A percentile compares a stretch with the other conserved stretches of the same genome.
These are phyloP conservation scores for Capitulum mitella DNA, from an alignment of 2,888 invertebrate genomes.

Conservation along the genomic window DNA sequence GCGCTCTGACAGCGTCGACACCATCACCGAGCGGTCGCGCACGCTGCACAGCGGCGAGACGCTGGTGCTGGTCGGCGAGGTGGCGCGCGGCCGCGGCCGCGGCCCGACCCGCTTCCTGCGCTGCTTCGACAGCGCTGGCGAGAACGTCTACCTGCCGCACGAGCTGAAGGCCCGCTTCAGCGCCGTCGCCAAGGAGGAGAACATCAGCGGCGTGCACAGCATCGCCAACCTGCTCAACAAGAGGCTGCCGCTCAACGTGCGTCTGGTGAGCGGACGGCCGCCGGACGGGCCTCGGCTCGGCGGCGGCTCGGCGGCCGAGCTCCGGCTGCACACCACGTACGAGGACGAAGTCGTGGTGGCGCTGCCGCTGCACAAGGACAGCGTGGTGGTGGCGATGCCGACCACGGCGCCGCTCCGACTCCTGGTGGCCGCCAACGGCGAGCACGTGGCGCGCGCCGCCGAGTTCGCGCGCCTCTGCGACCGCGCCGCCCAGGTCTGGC, in stretches of 20 bases:
- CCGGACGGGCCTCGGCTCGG: constrained; percentile 52
- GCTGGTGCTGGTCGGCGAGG: constrained; percentile 67
- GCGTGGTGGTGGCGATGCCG: constrained; percentile 74
- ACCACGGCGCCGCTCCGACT: constrained; percentile 75
- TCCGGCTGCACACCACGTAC: constrained; percentile 71
- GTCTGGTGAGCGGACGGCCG: constrained; percentile 81
- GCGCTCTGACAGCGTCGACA: constrained; percentile 38
- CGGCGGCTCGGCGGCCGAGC: constrained; percentile 72
- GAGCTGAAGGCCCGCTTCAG: constrained; percentile 88
- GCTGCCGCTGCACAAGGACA: constrained; percentile 40
- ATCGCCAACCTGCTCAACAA: constrained; percentile 80
- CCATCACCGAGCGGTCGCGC: constrained; percentile 45
- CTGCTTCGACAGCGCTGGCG: constrained; percentile 77
- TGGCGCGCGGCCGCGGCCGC: constrained; percentile 41
- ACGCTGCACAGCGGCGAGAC: constrained; percentile 77
- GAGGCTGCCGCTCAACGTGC: constrained; percentile 82
- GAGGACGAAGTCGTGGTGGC: constrained; percentile 48
- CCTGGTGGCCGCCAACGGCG: constrained; percentile 62
- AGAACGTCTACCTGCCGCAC: constrained; percentile 69
- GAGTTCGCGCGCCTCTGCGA: constrained; percentile 36
- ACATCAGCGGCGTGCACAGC: constrained; percentile 80
- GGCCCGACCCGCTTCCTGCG: constrained; percentile 64
- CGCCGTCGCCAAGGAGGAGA: constrained; percentile 83
- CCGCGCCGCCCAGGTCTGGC: constrained; percentile 34
- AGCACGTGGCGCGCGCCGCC: constrained; percentile 34